Base-by-base conservation (phyloP, 2,888 invertebrate species). In the Coecobrya sp. region DNA sequence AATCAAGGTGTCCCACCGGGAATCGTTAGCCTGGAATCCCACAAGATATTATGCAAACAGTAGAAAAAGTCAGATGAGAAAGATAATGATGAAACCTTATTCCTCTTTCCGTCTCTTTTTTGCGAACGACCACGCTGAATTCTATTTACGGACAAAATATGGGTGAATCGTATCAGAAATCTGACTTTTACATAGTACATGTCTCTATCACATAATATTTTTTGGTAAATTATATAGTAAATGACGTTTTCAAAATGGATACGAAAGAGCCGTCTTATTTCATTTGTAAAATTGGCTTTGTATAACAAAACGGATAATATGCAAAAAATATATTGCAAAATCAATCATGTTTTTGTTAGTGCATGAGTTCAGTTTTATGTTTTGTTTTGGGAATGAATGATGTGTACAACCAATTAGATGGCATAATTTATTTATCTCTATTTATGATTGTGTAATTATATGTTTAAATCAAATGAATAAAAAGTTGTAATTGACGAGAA, bases 1-100 rank as follows among this genome's bases (percentile, higher is more conserved):
- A 79, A 36, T 10, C 22, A 82, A 62, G 62, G 82, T 62, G 81
- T 79, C 82, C 82, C 82, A 82, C 82, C 82, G 62, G 62, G 82
- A 82, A 22, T 82, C 82, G 22, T 42, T 82, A 36, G 36, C 82
- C 62, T 42, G 82, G 82, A 82, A 62, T 82, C 82, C 82, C 82
- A 82, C 59, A 82, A 82, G 82, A 82, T 82, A 82, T 82, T 82
- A 82, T 82, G 82, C 82, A 82, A 82, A 82, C 30, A 19, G 82
- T 82, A 82, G 82, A 36, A 55, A 81, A 55, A 82, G 82, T 19
- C 59, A 62, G 82, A 59, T 27, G 55, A 59, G 19, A 42, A 19
- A 30, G 42, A 62, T 59, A 36, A 13, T 25, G 62, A 36, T 36
- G 36, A 19, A 36, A 59, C 22, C 59, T 36, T 10, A 82, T 36